Conservation (phyloP, 30 jellyfish, hydroid and myxozoan species). For the Turritopsis dohrnii region DNA sequence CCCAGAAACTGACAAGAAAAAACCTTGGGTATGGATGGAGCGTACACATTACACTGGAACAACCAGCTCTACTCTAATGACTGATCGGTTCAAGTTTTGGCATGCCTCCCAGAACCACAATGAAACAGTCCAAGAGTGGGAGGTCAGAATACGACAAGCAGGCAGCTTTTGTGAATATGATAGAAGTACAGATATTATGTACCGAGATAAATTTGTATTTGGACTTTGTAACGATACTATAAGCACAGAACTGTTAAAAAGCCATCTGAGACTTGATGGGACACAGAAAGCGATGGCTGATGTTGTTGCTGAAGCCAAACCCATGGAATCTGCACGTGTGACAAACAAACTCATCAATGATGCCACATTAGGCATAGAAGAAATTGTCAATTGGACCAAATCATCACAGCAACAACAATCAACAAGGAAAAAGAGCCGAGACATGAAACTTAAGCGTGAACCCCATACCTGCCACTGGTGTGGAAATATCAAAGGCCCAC, state of each 20-base stretch:
- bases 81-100: not conserved
- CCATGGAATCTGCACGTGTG: not conserved
- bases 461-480: not conserved
- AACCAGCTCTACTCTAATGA: not conserved
- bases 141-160: not conserved
- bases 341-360: not conserved
- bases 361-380: not conserved
- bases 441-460: not conserved
- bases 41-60: not conserved
- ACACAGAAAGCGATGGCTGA: slow-evolving; percentile 16
- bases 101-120: not conserved
- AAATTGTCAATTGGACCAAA: slow-evolving; percentile 1
- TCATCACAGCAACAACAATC: too few relatives aligned
- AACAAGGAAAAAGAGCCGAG: too few relatives aligned
- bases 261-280: too few relatives aligned
- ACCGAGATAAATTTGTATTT: not conserved
- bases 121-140: not conserved
- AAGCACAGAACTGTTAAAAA: not conserved
- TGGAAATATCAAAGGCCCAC: not conserved
- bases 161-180: slow-evolving; percentile 6
- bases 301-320: slow-evolving; percentile 25
- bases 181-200: not conserved
- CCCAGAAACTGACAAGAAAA: not conserved
- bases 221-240: not conserved
- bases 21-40: slow-evolving; percentile 2